These are phyloP conservation scores for Camponotus pennsylvanicus DNA, from an alignment of 1,140 invertebrate species.

Conservation along the genomic window DNA sequence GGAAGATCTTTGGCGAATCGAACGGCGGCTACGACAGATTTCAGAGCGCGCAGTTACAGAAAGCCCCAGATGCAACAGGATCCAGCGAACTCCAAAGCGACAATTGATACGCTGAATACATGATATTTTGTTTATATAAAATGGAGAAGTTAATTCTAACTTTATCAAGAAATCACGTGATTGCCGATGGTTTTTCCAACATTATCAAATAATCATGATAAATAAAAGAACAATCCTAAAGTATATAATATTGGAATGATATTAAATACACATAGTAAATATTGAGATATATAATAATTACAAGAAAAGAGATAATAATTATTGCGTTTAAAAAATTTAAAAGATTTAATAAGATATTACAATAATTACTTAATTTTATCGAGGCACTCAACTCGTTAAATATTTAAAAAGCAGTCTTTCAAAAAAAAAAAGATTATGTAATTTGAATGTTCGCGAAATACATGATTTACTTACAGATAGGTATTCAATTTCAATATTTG, in stretches of 20 bases:
- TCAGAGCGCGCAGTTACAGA: constrained; percentile 77
- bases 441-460: background rate
- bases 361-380: background rate
- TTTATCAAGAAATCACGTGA: background rate
- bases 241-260: background rate
- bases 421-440: background rate
- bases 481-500: background rate
- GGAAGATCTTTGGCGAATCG: constrained; percentile 80
- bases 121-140: background rate
- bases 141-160: background rate
- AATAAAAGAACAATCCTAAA: background rate
- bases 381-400: background rate
- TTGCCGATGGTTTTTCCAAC: too few relatives aligned
- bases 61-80: constrained; percentile 68
- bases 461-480: background rate
- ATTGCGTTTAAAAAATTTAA: background rate
- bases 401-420: background rate
- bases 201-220: background rate
- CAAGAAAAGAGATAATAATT: background rate
- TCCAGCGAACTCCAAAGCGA: constrained; percentile 71
- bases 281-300: constrained; percentile 18
- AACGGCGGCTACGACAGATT: constrained; percentile 79
- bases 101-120: constrained; percentile 46
- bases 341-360: background rate
- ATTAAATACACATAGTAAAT: background rate